Base-by-base conservation (phyloP, 2,888 invertebrate genomes). In the Magallana nippona region DNA sequence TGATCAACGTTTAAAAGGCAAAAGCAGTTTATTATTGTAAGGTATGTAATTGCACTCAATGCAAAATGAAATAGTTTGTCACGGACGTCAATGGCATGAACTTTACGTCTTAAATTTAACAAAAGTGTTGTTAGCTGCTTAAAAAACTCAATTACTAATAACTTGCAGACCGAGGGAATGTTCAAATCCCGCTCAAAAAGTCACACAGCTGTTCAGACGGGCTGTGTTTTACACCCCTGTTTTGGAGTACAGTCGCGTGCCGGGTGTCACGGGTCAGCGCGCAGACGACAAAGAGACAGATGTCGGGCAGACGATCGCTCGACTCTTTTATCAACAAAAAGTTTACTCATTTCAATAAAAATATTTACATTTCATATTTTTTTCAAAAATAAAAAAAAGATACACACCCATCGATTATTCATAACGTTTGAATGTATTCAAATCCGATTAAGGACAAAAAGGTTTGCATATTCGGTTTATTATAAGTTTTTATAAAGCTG, bases 181-280 rank as follows among this genome's bases (percentile, higher is more conserved):
- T 22, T 71, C 71, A 71, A 71, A 71, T 71, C 71, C 71, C 71
- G 71, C 71, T 71, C 27, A 71, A 71, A 71, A 71, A 71, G 71
- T 71, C 27, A 15, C 15, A 71, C 71, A 71, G 71, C 71, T 71
- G 71, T 71, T 22, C 22, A 71, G 5, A 71, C 71, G 71, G 71
- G 44, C 3, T 71, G 27, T 71, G 19, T 71, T 71, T 27, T 71
- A 27, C 27, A 71, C 71, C 71, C 71, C 27, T 71, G 44, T 44
- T 44, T 22, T 15, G 32, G 27, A 32, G 22, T 32, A 71, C 22
- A 71, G 32, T 15, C 71, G 71, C 71, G 71, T 71, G 71, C 71
- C 71, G 71, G 71, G 17, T 13, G 32, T 71, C 71, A 27, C 71
- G 71, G 71, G 71, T 71, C 71, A 32, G 27, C 3, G 27, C 0